phyloP scores from a whole-genome alignment of 2,797 vertebrate genomes.

The Coendou prehensilis region DNA sequence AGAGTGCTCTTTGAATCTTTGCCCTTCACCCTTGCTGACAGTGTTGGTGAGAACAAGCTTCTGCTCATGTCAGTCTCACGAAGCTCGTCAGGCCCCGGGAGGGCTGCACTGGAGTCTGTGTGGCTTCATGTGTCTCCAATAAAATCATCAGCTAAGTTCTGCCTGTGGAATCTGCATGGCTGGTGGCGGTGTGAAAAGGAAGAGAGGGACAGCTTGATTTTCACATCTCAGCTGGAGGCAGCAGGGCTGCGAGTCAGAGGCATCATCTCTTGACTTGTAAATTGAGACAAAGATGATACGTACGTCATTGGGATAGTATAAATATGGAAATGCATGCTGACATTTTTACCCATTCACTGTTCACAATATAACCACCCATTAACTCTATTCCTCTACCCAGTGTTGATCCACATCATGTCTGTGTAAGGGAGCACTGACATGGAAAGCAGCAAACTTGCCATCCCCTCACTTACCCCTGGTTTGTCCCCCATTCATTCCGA shows the following conservation, averaged over 20 bases:
- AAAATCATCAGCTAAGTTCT: constrained; percentile 55
- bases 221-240: constrained; percentile 68
- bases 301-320: constrained; percentile 1
- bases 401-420: neutral
- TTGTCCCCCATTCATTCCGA: constrained; percentile 98
- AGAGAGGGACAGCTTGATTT: constrained; percentile 56
- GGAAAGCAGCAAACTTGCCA: neutral
- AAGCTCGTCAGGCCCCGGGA: neutral
- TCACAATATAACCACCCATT: constrained; percentile 33
- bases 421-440: neutral
- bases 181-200: neutral
- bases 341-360: constrained; percentile 21
- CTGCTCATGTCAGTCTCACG: neutral
- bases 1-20: neutral
- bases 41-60: neutral
- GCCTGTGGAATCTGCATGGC: constrained; percentile 1
- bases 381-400: neutral
- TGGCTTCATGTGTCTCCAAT: neutral
- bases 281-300: constrained; percentile 5
- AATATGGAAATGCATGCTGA: constrained; percentile 35
- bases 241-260: constrained; percentile 51
- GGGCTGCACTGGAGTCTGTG: neutral
- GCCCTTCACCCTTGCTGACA: neutral
- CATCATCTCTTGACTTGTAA: constrained; percentile 55
- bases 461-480: constrained; percentile 95